Evolutionary conservation across 2,113 vertebrate species (phyloP).

Genomic region (Cyphomyrus plagiostoma): DNA sequence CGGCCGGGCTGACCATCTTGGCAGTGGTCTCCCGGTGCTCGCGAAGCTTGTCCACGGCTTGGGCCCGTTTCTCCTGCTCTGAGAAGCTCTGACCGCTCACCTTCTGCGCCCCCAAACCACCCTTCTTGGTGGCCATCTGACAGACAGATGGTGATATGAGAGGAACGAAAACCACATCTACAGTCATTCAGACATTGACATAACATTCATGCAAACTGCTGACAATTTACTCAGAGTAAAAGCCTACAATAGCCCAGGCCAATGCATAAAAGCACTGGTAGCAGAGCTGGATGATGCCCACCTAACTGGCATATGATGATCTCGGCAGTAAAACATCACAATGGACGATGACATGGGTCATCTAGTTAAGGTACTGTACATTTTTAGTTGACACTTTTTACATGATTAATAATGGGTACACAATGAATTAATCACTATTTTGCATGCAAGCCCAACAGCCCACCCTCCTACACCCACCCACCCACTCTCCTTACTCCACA

Average conservation of each 20-base stretch:
- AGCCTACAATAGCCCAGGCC: neutral
- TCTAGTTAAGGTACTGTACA: neutral
- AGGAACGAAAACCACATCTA: neutral
- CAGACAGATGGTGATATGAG: neutral
- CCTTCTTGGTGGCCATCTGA: slow-evolving; percentile 80
- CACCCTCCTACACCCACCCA: neutral
- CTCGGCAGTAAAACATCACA: neutral
- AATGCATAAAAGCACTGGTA: neutral
- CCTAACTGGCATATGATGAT: neutral
- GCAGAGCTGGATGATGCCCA: neutral
- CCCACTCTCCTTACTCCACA: neutral
- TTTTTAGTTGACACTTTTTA: neutral
- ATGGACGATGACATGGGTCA: neutral
- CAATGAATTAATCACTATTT: neutral
- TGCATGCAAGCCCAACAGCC: neutral
- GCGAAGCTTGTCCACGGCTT: slow-evolving; percentile 75
- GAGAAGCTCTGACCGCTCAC: slow-evolving; percentile 77
- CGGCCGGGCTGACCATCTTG: slow-evolving; percentile 47
- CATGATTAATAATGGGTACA: no score
- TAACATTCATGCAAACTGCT: neutral
- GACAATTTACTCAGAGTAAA: neutral
- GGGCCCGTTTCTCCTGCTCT: slow-evolving; percentile 81
- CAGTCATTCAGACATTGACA: neutral
- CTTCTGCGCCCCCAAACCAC: slow-evolving; percentile 87
- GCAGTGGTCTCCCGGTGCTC: slow-evolving; percentile 54